phyloP scores from a whole-genome alignment of 2,797 vertebrate species.

The Anniella stebbinsi region DNA sequence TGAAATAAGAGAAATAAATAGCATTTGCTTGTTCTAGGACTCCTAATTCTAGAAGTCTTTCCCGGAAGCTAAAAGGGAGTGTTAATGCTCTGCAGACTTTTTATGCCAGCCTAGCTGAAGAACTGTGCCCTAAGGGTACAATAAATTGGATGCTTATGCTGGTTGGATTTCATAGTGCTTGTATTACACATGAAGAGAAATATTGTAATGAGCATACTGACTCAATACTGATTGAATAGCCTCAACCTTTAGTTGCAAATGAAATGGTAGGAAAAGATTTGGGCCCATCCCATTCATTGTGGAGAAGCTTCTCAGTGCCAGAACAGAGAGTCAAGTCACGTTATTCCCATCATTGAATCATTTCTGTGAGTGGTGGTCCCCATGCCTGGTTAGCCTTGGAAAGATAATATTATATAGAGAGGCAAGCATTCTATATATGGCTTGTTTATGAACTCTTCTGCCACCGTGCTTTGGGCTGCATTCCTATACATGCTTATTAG shows the following conservation, averaged over 20 bases:
- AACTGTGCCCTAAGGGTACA: slow-evolving; percentile 3
- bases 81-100: background rate
- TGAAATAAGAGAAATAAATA: slow-evolving; percentile 41
- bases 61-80: slow-evolving; percentile 16
- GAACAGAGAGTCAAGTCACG: background rate
- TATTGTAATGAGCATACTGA: slow-evolving; percentile 28
- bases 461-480: background rate
- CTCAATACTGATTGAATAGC: slow-evolving; percentile 18
- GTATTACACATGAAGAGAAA: slow-evolving; percentile 29
- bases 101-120: slow-evolving; percentile 19
- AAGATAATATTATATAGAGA: background rate
- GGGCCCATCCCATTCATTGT: background rate
- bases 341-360: background rate
- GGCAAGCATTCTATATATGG: background rate
- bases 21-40: background rate
- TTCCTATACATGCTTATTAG: background rate
- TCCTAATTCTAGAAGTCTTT: slow-evolving; percentile 13
- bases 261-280: slow-evolving; percentile 44
- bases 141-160: slow-evolving; percentile 22
- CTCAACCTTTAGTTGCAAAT: slow-evolving; percentile 33
- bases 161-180: slow-evolving; percentile 40
- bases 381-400: background rate
- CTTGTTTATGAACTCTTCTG: background rate
- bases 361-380: background rate
- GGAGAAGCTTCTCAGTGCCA: slow-evolving; percentile 2